A percentile compares a stretch with the other conserved stretches of the same genome.
Evolutionary conservation across 92 coral and sea anemone species (phyloP).

Genomic region (Epizoanthus ramosus): DNA sequence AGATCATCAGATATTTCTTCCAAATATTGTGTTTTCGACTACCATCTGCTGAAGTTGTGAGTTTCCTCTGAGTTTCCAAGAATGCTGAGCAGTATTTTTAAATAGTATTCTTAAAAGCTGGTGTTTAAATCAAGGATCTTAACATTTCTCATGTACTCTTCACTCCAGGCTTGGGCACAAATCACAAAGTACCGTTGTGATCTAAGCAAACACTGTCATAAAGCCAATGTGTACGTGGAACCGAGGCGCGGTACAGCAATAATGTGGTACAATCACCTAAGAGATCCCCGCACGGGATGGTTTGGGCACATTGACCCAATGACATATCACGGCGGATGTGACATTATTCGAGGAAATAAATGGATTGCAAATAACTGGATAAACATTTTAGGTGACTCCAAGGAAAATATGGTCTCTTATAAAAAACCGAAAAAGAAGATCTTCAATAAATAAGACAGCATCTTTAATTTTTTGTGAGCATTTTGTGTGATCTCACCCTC

Average conservation of each 20-base stretch:
- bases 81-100: too few relatives aligned
- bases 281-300: slow-evolving; percentile 87
- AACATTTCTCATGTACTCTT: background rate
- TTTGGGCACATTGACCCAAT: slow-evolving; percentile 78
- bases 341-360: slow-evolving; percentile 85
- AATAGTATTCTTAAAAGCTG: too few relatives aligned
- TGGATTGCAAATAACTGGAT: slow-evolving; percentile 99
- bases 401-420: slow-evolving; percentile 67
- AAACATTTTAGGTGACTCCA: slow-evolving; percentile 77
- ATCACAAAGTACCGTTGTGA: slow-evolving; percentile 88
- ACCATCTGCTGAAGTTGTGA: too few relatives aligned
- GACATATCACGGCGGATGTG: slow-evolving; percentile 95
- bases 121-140: too few relatives aligned
- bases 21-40: too few relatives aligned
- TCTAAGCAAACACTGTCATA: slow-evolving; percentile 91
- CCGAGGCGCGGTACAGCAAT: slow-evolving; percentile 87
- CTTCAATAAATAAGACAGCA: background rate
- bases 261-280: slow-evolving; percentile 93
- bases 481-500: too few relatives aligned
- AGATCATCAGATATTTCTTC: too few relatives aligned
- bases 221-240: slow-evolving; percentile 80
- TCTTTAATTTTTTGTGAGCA: too few relatives aligned
- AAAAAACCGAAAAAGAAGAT: slow-evolving; percentile 57
- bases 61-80: too few relatives aligned
- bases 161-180: slow-evolving; percentile 69